Evolutionary conservation across 2,797 vertebrate species (phyloP).

Genomic region (Esox lucius): DNA sequence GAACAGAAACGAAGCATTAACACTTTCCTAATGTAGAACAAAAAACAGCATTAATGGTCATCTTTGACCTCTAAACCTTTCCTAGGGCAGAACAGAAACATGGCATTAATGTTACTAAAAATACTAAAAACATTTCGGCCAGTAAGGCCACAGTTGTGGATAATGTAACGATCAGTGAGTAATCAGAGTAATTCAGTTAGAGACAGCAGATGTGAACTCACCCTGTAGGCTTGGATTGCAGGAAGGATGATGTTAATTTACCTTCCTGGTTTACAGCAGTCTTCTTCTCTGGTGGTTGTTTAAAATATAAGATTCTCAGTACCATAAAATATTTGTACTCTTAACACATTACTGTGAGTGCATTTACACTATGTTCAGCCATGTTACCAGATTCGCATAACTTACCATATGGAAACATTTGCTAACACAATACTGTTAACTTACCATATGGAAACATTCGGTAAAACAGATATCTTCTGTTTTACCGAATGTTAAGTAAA

Average conservation of each 20-base stretch:
- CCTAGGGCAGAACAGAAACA: slow-evolving; percentile 36
- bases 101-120: background rate
- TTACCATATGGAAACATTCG: no score
- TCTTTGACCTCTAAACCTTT: slow-evolving; percentile 37
- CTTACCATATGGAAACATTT: no score
- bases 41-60: background rate
- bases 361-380: no score
- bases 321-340: no score
- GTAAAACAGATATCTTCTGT: no score
- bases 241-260: background rate
- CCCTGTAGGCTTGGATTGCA: background rate
- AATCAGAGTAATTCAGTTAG: background rate
- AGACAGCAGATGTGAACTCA: background rate
- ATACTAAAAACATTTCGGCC: no score
- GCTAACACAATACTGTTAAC: no score
- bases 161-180: background rate
- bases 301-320: no score
- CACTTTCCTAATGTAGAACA: background rate
- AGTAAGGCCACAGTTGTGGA: background rate
- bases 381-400: no score
- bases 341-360: no score
- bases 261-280: background rate
- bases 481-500: no score
- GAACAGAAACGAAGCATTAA: slow-evolving; percentile 3
- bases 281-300: background rate